These are phyloP conservation scores for Hybognathus amarus DNA, from an alignment of 2,797 vertebrate species.

Conservation along the genomic window DNA sequence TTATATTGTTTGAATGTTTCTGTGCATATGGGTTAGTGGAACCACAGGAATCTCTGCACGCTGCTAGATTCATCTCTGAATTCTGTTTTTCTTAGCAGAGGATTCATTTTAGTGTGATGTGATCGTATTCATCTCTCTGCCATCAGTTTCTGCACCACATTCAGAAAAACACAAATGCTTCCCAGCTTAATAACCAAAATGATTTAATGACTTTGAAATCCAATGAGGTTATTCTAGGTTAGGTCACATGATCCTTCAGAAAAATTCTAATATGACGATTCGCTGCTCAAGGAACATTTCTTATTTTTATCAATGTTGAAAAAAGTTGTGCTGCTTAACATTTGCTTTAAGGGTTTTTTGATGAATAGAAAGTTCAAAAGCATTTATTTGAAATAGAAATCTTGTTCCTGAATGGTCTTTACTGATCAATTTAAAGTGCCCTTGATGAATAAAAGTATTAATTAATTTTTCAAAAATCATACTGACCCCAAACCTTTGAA, in stretches of 20 bases:
- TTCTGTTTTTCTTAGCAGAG: conserved; percentile 8
- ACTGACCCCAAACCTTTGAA: no score
- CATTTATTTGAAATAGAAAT: not conserved
- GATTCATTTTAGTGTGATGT: not conserved
- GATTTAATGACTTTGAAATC: conserved; percentile 24
- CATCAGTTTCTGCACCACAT: conserved; percentile 7
- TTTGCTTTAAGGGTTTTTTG: no score
- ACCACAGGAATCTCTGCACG: conserved; percentile 7
- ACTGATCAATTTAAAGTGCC: no score
- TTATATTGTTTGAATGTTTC: conserved; percentile 19
- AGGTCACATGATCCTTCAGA: not conserved
- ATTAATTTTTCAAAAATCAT: no score
- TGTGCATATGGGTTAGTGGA: not conserved
- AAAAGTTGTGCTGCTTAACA: no score
- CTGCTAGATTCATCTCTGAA: conserved; percentile 20
- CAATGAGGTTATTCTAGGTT: not conserved
- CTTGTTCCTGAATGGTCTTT: not conserved
- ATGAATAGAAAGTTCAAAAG: no score
- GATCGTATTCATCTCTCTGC: not conserved
- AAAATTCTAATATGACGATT: no score
- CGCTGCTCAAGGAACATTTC: no score
- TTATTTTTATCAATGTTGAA: no score
- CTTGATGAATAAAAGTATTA: no score
- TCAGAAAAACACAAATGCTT: conserved; percentile 5
- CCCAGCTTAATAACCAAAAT: conserved; percentile 12